Evolutionary conservation across 2,888 invertebrate species (phyloP), one percentile per base, ranked within the genome.

Genomic region (Cyclophora punctaria): DNA sequence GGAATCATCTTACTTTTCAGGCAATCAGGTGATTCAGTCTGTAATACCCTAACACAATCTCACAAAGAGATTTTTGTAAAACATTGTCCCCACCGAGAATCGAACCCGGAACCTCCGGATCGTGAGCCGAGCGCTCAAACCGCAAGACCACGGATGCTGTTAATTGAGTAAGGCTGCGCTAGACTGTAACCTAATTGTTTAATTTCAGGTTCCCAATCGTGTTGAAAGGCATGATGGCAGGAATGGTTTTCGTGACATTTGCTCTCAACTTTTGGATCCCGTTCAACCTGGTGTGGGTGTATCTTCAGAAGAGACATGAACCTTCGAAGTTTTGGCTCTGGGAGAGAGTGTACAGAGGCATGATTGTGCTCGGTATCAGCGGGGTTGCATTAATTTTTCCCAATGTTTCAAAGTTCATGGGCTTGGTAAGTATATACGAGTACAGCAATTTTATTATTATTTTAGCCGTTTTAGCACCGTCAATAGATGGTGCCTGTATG

Each of bases 181-280:
- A 20, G 20, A 20, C 20, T 20, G 64, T 75, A 1, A 71, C 74
- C 0, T 80, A 70, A 35, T 72, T 71, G 0, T 60, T 78, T 1
- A 74, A 69, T 53, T 80, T 79, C 56, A 78, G 75, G 72, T 59
- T 76, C 3, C 75, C 75, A 0, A 75, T 77, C 40, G 66, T 84
- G 2, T 59, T 88, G 0, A 86, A 87, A 59, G 75, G 71, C 41
- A 49, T 86, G n/a, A 87, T 88, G 80, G 87, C 76, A 0, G 48
- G 82, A 0, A 85, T 88, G 85, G 85, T 87, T n/a, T 86, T 81
- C 55, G 73, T 86, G n/a, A 88, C 87, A 0, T 87, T 83, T 7
- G 86, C 84, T 0, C 65, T 88, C 0, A 87, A 86, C 61, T 88
- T 82, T 64, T 88, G 85, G 85, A 85, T 84, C 0, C 87, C 87